Conservation (phyloP, 2,888 invertebrate genomes). For the Bimastos eiseni region DNA sequence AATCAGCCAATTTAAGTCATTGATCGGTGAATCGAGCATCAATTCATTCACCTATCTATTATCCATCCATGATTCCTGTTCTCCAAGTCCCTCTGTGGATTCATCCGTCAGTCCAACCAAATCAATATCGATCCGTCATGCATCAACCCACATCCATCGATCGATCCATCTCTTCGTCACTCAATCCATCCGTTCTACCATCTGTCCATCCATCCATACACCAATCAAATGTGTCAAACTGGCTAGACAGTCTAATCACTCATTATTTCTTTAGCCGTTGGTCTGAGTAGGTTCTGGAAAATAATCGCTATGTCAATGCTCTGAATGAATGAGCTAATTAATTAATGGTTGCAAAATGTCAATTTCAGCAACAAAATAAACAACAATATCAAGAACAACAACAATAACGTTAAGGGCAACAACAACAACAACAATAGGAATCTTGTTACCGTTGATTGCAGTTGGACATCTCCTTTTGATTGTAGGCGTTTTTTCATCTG, state of each 20-base stretch:
- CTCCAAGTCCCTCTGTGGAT: background rate
- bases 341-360: background rate
- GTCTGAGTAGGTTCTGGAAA: too few relatives aligned
- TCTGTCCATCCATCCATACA: too few relatives aligned
- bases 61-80: background rate
- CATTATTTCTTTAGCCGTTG: too few relatives aligned
- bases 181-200: too few relatives aligned
- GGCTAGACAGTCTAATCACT: too few relatives aligned
- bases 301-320: too few relatives aligned
- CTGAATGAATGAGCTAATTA: too few relatives aligned
- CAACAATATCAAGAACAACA: background rate
- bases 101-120: background rate
- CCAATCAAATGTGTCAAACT: background rate
- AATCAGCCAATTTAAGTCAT: background rate
- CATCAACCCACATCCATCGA: too few relatives aligned
- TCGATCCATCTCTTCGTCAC: background rate
- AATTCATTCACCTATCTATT: background rate
- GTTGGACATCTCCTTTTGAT: background rate
- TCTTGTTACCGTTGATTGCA: background rate
- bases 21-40: background rate
- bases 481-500: conserved; percentile 94
- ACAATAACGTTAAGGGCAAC: background rate
- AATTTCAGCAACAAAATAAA: background rate
- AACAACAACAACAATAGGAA: background rate
- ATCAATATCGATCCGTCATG: background rate